Conservation (phyloP, 1,140 invertebrate genomes). For the Hyles vespertilio region DNA sequence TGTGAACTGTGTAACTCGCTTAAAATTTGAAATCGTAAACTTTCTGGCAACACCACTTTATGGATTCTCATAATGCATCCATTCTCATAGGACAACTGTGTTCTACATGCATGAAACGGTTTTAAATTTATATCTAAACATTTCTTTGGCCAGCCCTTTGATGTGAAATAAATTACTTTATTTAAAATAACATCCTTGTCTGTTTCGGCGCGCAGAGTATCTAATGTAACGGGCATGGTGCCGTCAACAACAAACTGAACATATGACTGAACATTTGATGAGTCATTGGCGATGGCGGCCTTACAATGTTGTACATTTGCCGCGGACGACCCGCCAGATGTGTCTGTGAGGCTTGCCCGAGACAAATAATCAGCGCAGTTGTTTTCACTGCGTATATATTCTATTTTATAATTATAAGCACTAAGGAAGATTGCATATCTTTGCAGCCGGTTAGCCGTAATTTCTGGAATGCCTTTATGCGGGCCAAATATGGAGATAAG, state of each 20-base stretch:
- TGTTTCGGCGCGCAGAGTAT: background rate
- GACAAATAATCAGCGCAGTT: conserved; percentile 24
- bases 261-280: no score
- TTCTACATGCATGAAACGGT: conserved; percentile 14
- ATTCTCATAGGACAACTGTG: conserved; percentile 8
- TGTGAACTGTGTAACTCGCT: no score
- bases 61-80: conserved; percentile 15
- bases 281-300: no score
- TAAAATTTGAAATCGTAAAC: conserved; percentile 1
- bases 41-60: conserved; percentile 20
- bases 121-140: conserved; percentile 6
- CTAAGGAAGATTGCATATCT: conserved; percentile 24
- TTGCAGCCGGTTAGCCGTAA: conserved; percentile 23
- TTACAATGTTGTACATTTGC: no score
- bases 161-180: background rate
- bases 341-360: background rate
- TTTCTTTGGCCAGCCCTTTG: conserved; percentile 13
- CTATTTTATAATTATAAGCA: conserved; percentile 26
- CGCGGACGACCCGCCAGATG: no score
- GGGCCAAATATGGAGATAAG: conserved; percentile 26
- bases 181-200: background rate
- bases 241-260: background rate
- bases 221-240: background rate
- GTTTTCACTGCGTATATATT: conserved; percentile 24
- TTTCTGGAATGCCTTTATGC: conserved; percentile 23